A percentile compares a stretch with the other conserved stretches of the same genome.
Evolutionary conservation across 2,888 invertebrate species (phyloP).

Genomic region (Phyllotreta striolata): DNA sequence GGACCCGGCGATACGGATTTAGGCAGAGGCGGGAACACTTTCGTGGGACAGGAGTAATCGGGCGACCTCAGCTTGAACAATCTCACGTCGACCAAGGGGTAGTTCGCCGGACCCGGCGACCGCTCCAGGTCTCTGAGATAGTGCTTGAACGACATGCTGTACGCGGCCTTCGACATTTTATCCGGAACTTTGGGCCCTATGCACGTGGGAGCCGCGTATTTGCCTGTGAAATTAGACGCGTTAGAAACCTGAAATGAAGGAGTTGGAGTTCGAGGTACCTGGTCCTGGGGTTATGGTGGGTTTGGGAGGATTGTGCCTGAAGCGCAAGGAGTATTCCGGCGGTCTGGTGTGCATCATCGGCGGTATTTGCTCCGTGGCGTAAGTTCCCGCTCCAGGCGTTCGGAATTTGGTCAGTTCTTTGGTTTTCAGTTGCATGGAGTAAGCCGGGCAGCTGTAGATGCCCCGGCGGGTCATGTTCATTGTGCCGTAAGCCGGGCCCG

Average conservation of each 20-base stretch:
- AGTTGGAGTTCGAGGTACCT: background rate
- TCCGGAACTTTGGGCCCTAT: constrained; percentile 65
- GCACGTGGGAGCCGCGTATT: constrained; percentile 64
- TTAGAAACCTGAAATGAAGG: background rate
- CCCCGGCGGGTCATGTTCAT: constrained; percentile 63
- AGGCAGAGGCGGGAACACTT: constrained; percentile 39
- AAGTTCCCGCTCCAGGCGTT: constrained; percentile 72
- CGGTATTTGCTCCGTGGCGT: constrained; percentile 67
- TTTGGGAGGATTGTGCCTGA: constrained; percentile 54
- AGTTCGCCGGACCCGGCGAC: constrained; percentile 42
- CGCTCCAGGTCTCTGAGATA: constrained; percentile 19
- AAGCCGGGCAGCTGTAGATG: constrained; percentile 64
- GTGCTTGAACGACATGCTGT: constrained; percentile 37
- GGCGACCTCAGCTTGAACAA: constrained; percentile 54
- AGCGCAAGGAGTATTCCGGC: constrained; percentile 67
- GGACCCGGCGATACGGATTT: constrained; percentile 47
- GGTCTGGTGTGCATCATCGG: constrained; percentile 65
- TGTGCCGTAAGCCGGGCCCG: constrained; percentile 63
- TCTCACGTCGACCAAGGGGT: constrained; percentile 50
- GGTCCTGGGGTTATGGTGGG: constrained; percentile 65
- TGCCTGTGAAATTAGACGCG: constrained; percentile 56
- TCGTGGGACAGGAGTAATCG: constrained; percentile 53
- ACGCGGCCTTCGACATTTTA: constrained; percentile 61
- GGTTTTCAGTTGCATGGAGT: constrained; percentile 52
- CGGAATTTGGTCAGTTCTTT: constrained; percentile 48